Evolutionary conservation across 2,888 invertebrate species (phyloP).

Genomic region (Pyrrhia umbra): DNA sequence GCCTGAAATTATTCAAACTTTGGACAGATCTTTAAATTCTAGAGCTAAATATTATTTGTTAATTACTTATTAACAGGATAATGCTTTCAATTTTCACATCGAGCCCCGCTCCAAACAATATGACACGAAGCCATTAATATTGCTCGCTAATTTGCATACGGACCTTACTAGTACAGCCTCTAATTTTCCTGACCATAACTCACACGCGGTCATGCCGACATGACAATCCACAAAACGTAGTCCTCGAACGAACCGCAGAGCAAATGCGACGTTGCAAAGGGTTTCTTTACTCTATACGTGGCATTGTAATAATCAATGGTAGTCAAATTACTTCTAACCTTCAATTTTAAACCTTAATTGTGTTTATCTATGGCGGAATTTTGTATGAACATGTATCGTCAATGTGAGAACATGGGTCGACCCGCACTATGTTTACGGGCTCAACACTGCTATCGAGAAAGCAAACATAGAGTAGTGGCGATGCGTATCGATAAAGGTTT

Average conservation of each 20-base stretch:
- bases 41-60: too few relatives aligned
- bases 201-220: slow-evolving; percentile 56
- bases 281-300: slow-evolving; percentile 66
- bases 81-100: not conserved
- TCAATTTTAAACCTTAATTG: slow-evolving; percentile 40
- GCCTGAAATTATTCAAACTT: too few relatives aligned
- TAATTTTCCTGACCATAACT: slow-evolving; percentile 57
- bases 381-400: slow-evolving; percentile 36
- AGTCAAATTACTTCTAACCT: slow-evolving; percentile 44
- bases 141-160: slow-evolving; percentile 38
- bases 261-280: slow-evolving; percentile 66
- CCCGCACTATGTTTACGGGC: slow-evolving; percentile 63
- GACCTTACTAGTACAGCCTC: slow-evolving; percentile 30
- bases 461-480: slow-evolving; percentile 64
- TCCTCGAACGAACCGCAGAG: slow-evolving; percentile 51
- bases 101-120: not conserved
- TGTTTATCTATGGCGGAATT: slow-evolving; percentile 23
- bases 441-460: slow-evolving; percentile 65
- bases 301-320: slow-evolving; percentile 62
- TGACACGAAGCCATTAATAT: slow-evolving; percentile 24
- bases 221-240: slow-evolving; percentile 57
- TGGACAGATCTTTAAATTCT: too few relatives aligned
- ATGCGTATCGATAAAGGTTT: slow-evolving; percentile 64
- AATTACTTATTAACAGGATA: not conserved
- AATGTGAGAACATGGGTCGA: slow-evolving; percentile 51